phyloP scores from a whole-genome alignment of 2,888 invertebrate species.

The Drosophila conformis region DNA sequence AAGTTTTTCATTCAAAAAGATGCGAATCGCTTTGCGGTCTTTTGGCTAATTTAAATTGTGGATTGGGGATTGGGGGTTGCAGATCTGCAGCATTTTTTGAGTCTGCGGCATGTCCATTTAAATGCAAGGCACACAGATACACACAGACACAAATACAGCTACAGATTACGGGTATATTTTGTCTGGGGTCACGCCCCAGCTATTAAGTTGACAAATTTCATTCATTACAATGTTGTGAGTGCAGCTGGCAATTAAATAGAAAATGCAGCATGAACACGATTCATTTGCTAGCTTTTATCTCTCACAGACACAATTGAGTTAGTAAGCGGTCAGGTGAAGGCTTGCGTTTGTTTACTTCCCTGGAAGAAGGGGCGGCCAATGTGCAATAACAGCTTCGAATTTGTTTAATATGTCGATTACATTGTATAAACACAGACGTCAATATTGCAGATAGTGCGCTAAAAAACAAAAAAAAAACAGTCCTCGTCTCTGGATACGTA shows the following conservation, averaged over 20 bases:
- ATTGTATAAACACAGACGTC: conserved; percentile 74
- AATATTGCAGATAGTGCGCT: conserved; percentile 44
- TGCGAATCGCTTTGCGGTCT: conserved; percentile 49
- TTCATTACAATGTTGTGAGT: conserved; percentile 58
- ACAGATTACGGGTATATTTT: conserved; percentile 20
- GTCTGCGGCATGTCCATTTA: conserved; percentile 49
- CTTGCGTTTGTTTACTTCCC: conserved; percentile 54
- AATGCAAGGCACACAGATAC: conserved; percentile 37
- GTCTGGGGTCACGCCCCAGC: conserved; percentile 57
- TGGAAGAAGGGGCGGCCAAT: conserved; percentile 48
- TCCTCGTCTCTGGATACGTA: conserved; percentile 41
- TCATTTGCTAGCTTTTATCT: conserved; percentile 7
- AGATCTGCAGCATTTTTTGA: conserved; percentile 18
- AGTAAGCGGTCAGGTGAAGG: conserved; percentile 10
- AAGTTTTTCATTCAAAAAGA: conserved; percentile 48
- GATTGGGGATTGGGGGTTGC: conserved; percentile 1
- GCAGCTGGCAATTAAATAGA: conserved; percentile 69
- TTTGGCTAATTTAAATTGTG: conserved; percentile 64
- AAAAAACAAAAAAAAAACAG: conserved; percentile 51
- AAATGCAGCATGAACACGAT: conserved; percentile 12
- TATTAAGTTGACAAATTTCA: conserved; percentile 80
- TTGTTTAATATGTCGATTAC: conserved; percentile 67
- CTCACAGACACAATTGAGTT: conserved; percentile 22
- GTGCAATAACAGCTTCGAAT: conserved; percentile 67
- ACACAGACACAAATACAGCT: conserved; percentile 20